Evolutionary conservation across 2,113 vertebrate genomes (phyloP).

Genomic region (Marcusenius ussheri): DNA sequence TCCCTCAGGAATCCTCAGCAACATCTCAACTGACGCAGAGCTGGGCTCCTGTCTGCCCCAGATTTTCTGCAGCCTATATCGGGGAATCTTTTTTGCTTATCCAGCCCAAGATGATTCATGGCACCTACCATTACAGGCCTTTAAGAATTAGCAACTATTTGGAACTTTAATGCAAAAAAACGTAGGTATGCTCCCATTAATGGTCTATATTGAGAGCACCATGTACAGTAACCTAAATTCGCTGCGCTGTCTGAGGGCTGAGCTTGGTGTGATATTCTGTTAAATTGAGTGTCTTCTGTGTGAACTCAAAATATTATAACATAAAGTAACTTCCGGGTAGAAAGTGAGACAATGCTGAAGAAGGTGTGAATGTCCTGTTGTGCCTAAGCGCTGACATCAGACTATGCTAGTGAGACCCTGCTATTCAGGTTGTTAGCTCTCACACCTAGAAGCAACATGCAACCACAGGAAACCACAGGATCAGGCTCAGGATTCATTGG

Average conservation of each 20-base stretch:
- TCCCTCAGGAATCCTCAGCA: slow-evolving; percentile 5
- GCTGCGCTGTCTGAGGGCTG: neutral
- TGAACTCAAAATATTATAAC: neutral
- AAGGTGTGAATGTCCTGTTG: neutral
- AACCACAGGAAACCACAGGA: neutral
- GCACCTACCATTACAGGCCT: neutral
- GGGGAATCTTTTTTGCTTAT: neutral
- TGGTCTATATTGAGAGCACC: neutral
- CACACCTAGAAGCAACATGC: neutral
- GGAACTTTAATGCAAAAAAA: neutral
- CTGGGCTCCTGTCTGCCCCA: neutral
- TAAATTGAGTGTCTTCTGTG: neutral
- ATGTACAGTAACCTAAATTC: neutral
- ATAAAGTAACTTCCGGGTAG: neutral
- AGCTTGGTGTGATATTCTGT: neutral
- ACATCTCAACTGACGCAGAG: neutral
- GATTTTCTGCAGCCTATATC: neutral
- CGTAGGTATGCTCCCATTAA: neutral
- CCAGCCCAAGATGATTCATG: neutral
- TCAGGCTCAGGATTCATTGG: neutral
- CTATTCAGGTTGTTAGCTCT: neutral
- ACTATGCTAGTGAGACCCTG: neutral
- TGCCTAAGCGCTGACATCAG: neutral
- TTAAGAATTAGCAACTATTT: neutral
- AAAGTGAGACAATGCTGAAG: neutral